Percentiles rank a stretch among this genome's conserved stretches.
These are phyloP conservation scores for Geotrupes spiniger DNA, from an alignment of 2,888 invertebrate species.

Conservation along the genomic window DNA sequence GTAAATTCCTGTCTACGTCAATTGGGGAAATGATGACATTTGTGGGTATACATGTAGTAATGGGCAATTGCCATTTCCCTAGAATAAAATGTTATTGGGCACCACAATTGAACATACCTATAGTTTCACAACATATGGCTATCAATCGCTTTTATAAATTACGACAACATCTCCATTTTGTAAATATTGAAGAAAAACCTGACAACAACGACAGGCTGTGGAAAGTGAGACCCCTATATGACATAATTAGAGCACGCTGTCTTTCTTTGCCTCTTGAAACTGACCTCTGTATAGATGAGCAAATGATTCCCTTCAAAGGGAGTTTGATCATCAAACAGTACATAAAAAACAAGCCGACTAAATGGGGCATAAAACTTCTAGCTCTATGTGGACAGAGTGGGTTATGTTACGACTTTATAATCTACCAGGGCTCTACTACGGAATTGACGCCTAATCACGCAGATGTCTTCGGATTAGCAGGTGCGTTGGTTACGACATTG, in stretches of 20 bases:
- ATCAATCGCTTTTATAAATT: constrained; percentile 26
- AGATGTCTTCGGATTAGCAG: too few species aligned
- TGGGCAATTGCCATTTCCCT: constrained; percentile 10
- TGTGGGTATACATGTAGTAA: neutral
- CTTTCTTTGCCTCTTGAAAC: neutral
- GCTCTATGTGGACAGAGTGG: too few species aligned
- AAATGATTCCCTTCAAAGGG: constrained; percentile 11
- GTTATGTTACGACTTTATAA: too few species aligned
- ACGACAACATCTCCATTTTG: constrained; percentile 25
- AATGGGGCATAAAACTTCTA: too few species aligned
- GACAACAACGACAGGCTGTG: constrained; percentile 24
- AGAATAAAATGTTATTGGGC: constrained; percentile 19
- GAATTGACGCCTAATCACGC: too few species aligned
- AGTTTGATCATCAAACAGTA: too few species aligned
- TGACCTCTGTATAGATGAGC: constrained; percentile 6
- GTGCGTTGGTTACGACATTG: too few species aligned
- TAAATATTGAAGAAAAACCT: constrained; percentile 23
- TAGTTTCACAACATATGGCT: constrained; percentile 22
- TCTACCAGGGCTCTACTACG: too few species aligned
- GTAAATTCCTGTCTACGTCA: too few species aligned
- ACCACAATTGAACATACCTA: constrained; percentile 8
- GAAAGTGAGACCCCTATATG: constrained; percentile 30
- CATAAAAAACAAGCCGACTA: too few species aligned
- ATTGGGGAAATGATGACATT: too few species aligned
- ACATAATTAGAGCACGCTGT: constrained; percentile 3